Evolutionary conservation across 2,113 vertebrate species (phyloP).

Genomic region (Gymnarchus niloticus): DNA sequence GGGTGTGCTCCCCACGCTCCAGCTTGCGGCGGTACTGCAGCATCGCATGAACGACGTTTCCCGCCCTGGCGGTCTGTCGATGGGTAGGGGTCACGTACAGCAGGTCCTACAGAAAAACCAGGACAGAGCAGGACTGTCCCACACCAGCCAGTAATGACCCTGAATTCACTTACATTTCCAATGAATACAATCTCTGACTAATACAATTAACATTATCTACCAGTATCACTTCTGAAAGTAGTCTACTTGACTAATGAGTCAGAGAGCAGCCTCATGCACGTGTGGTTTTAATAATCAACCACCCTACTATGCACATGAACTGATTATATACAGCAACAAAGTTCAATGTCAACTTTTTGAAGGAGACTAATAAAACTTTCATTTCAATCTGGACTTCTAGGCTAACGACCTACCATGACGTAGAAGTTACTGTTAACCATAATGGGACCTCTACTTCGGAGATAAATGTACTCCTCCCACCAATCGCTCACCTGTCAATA

Average conservation of each 20-base stretch:
- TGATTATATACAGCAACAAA: neutral
- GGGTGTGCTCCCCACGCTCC: slow-evolving; percentile 80
- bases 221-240: neutral
- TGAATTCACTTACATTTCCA: neutral
- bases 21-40: slow-evolving; percentile 82
- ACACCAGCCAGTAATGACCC: no score
- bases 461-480: slow-evolving; percentile 87
- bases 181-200: neutral
- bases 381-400: neutral
- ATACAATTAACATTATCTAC: neutral
- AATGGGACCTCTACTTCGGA: slow-evolving; percentile 75
- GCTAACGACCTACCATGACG: slow-evolving; percentile 69
- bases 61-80: slow-evolving; percentile 76
- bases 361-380: neutral
- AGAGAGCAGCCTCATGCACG: neutral
- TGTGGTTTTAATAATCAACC: neutral
- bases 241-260: no score
- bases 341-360: neutral
- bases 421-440: slow-evolving; percentile 99
- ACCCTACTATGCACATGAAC: neutral
- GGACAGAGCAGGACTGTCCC: neutral
- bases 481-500: slow-evolving; percentile 60
- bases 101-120: slow-evolving; percentile 64
- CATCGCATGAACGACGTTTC: slow-evolving; percentile 77
- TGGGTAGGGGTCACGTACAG: slow-evolving; percentile 66